Conservation (phyloP, 1,140 invertebrate species). For the Potamilus streckersoni region DNA sequence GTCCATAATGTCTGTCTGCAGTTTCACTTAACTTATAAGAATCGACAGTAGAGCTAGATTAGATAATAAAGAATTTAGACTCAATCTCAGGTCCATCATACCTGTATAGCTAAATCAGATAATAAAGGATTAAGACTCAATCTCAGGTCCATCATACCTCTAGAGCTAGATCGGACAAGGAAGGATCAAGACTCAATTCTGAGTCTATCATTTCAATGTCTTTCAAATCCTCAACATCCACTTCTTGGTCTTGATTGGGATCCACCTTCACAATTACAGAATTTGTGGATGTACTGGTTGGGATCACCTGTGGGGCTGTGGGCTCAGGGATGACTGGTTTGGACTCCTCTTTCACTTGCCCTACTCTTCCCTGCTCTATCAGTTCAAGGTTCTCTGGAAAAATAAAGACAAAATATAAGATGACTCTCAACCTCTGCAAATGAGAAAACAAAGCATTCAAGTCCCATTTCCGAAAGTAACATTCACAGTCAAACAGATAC, state of each 20-base stretch:
- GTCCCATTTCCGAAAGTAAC: neutral
- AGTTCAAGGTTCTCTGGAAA: slow-evolving; percentile 57
- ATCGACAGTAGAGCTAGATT: neutral
- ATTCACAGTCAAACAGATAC: slow-evolving; percentile 1
- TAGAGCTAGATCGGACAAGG: slow-evolving; percentile 40
- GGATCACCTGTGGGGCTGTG: slow-evolving; percentile 11
- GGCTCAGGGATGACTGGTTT: neutral
- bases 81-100: slow-evolving; percentile 4
- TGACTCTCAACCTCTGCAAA: neutral
- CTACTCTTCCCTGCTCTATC: slow-evolving; percentile 58
- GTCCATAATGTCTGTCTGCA: no score
- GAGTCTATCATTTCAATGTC: slow-evolving; percentile 29
- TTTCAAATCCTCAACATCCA: slow-evolving; percentile 1
- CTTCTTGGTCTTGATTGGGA: neutral
- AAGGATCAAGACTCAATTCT: slow-evolving; percentile 37
- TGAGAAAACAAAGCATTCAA: neutral
- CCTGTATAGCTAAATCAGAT: slow-evolving; percentile 46
- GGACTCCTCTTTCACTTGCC: slow-evolving; percentile 34
- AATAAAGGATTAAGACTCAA: slow-evolving; percentile 39
- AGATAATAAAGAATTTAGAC: neutral
- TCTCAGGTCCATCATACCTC: slow-evolving; percentile 41
- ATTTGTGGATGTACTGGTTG: slow-evolving; percentile 6
- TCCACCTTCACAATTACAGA: slow-evolving; percentile 15
- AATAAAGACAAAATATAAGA: slow-evolving; percentile 4
- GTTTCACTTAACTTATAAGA: no score